Base-by-base conservation (phyloP, 2,888 invertebrate genomes). In the Erebia palarica region DNA sequence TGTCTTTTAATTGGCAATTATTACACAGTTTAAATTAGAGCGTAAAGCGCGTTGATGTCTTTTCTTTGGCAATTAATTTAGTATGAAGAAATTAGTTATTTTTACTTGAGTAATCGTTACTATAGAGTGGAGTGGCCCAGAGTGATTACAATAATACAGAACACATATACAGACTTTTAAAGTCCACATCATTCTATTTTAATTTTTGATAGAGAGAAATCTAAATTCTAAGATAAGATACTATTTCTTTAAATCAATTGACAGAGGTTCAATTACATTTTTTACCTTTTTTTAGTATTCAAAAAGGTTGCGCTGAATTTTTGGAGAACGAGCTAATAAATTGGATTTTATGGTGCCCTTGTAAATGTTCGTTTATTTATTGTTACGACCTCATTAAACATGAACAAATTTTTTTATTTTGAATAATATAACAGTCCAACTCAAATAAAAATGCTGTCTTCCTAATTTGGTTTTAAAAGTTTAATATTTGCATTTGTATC, bases 1-100 rank as follows among this genome's bases (percentile, higher is more conserved):
- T 8, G n/a, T 9, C 8, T 9, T 36, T n/a, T 53, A 53, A 16
- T 18, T 16, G 2, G 16, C 16, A 16, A 18, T 16, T 55, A 55
- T 18, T 16, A 18, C 3, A 55, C 16, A 18, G 55, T 18, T 55
- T 11, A 16, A 55, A 55, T 16, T 55, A 9, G 16, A 27, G 18
- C 5, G 13, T 11, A 58, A 36, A 36, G 14, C 57, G 57, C 57
- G 57, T 58, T 58, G 27, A 58, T 14, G 57, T 58, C 57, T 58
- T 58, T 58, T 58, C 27, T 27, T 27, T 55, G 55, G 10, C 10
- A 10, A 10, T 16, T 55, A 55, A 55, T 55, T 55, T 55, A 55
- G 18, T 53, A 11, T 55, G 57, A 57, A 21, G 57, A 21, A 57
- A 58, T 27, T 58, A 14, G n/a, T 58, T 57, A 5, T 27, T 58